phyloP scores from a whole-genome alignment of 2,888 invertebrate genomes.

The Apantesis nais region DNA sequence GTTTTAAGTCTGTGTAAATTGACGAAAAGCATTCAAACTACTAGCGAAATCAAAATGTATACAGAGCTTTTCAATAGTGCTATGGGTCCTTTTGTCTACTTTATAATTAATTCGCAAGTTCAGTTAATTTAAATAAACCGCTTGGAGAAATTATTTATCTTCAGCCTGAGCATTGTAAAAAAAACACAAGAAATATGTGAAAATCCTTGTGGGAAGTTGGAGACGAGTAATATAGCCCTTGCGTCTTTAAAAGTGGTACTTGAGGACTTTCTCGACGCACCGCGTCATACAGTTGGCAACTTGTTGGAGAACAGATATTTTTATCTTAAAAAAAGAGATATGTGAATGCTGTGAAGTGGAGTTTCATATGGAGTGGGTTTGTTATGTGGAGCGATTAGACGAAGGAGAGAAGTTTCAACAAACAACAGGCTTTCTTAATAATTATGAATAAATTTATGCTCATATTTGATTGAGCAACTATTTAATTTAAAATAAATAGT shows the following conservation, averaged over 20 bases:
- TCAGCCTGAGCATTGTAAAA: conserved; percentile 19
- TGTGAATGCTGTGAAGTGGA: background rate
- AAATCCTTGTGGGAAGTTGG: conserved; percentile 31
- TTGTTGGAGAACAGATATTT: conserved; percentile 25
- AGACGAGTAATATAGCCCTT: conserved; percentile 44
- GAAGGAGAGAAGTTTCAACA: background rate
- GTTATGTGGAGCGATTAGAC: background rate
- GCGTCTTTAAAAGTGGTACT: conserved; percentile 35
- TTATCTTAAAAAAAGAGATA: conserved; percentile 13
- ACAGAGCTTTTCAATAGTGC: background rate
- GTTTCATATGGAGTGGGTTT: background rate
- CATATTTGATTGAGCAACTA: too few relatives aligned
- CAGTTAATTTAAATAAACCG: background rate
- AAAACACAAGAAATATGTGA: conserved; percentile 28
- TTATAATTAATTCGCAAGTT: background rate
- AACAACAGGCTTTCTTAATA: background rate
- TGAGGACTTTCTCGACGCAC: conserved; percentile 34
- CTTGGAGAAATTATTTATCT: background rate
- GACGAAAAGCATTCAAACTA: background rate
- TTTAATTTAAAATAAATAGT: too few relatives aligned
- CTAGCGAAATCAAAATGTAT: conserved; percentile 57
- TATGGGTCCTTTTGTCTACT: background rate
- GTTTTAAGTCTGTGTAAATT: background rate
- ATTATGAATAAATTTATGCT: too few relatives aligned
- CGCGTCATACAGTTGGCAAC: conserved; percentile 31